Conservation (phyloP, 2,113 vertebrate species). For the Leptobrachium leishanense region DNA sequence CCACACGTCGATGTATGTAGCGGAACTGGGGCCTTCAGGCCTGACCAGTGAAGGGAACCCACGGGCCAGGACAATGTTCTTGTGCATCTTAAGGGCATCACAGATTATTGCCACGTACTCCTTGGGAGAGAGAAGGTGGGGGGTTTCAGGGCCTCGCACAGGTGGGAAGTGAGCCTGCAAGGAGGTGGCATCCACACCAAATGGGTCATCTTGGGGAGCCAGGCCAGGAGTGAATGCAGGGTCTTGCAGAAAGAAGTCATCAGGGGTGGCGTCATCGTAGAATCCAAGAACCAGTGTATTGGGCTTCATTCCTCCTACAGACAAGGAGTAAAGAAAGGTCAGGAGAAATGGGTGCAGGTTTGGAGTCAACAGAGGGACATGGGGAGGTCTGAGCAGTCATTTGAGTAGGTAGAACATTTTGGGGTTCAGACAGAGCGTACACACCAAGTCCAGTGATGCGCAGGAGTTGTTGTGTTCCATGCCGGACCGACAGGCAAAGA, state of each 20-base stretch:
- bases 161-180: slow-evolving; percentile 84
- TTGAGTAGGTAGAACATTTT: neutral
- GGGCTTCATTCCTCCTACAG: slow-evolving; percentile 88
- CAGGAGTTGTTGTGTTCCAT: slow-evolving; percentile 84
- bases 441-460: slow-evolving; percentile 85
- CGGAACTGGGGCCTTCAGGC: slow-evolving; percentile 50
- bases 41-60: slow-evolving; percentile 73
- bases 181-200: slow-evolving; percentile 77
- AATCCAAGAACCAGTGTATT: slow-evolving; percentile 86
- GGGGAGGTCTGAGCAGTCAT: neutral
- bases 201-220: slow-evolving; percentile 66
- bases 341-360: neutral
- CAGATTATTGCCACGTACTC: slow-evolving; percentile 86
- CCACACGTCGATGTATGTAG: slow-evolving; percentile 82
- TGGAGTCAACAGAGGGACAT: neutral
- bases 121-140: slow-evolving; percentile 70
- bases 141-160: slow-evolving; percentile 72
- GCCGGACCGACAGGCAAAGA: slow-evolving; percentile 76
- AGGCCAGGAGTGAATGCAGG: slow-evolving; percentile 69
- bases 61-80: slow-evolving; percentile 84
- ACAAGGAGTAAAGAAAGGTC: neutral
- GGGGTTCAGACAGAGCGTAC: neutral
- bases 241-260: slow-evolving; percentile 86
- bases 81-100: slow-evolving; percentile 88
- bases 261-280: slow-evolving; percentile 79